Evolutionary conservation across 2,797 vertebrate genomes (phyloP).

Genomic region (Echiichthys vipera): DNA sequence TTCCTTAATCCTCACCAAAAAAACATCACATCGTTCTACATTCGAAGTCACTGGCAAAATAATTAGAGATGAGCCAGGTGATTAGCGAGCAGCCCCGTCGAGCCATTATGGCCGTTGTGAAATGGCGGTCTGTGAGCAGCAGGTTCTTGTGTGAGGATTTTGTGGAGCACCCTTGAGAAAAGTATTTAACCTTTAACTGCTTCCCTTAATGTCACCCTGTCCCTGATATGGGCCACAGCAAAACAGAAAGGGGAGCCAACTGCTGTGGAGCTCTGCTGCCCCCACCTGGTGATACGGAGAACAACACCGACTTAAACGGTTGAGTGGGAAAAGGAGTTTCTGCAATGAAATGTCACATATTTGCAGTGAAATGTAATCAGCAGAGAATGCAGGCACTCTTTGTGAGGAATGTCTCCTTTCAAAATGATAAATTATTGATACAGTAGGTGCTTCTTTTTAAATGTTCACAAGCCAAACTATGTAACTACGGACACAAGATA

Average conservation of each 20-base stretch:
- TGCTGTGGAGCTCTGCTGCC: conserved; percentile 73
- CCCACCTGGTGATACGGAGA: conserved; percentile 59
- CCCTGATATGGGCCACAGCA: conserved; percentile 55
- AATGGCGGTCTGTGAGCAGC: conserved; percentile 46
- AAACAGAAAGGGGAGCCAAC: neutral
- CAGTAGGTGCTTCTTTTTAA: neutral
- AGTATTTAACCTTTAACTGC: conserved; percentile 82
- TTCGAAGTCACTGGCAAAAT: conserved; percentile 27
- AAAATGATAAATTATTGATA: neutral
- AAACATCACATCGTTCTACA: conserved; percentile 14
- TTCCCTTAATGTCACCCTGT: conserved; percentile 74
- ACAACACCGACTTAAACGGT: neutral
- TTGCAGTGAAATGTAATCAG: neutral
- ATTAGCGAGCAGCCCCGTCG: conserved; percentile 46
- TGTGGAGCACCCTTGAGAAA: conserved; percentile 69
- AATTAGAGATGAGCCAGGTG: conserved; percentile 36
- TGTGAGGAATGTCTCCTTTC: neutral
- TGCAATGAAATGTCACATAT: neutral
- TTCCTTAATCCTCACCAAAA: conserved; percentile 16
- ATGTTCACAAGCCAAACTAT: neutral
- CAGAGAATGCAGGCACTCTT: neutral
- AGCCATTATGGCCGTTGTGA: conserved; percentile 17
- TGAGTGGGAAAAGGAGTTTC: too few species aligned
- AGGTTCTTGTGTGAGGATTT: conserved; percentile 48
- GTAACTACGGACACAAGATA: too few species aligned